Percentiles rank a stretch among this genome's conserved stretches.
Evolutionary conservation across 2,888 invertebrate genomes (phyloP).

Genomic region (Plebejus anna): DNA sequence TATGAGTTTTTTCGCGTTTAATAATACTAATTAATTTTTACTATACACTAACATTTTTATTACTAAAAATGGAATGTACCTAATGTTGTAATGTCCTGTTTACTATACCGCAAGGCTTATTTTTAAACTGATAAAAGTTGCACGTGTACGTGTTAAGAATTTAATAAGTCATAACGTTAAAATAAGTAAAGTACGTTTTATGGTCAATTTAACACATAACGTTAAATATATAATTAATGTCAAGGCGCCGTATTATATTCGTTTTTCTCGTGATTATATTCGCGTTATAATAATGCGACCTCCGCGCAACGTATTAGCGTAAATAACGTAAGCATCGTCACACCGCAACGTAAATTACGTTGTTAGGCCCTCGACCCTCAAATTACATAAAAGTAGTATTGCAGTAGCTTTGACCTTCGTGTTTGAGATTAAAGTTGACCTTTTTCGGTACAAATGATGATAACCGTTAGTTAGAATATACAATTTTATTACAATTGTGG

Average conservation of each 20-base stretch:
- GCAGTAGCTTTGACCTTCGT: background rate
- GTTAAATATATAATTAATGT: slow-evolving; percentile 16
- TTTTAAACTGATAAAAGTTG: background rate
- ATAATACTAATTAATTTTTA: no score
- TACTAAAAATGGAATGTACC: background rate
- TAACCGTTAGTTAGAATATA: background rate
- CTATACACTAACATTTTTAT: no score
- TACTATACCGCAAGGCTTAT: background rate
- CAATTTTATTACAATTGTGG: no score
- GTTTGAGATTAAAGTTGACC: background rate
- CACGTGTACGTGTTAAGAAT: background rate
- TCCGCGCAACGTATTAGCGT: background rate
- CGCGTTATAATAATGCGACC: slow-evolving; percentile 6
- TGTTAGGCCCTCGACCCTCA: background rate
- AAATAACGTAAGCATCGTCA: background rate
- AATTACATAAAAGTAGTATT: background rate
- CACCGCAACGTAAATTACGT: background rate
- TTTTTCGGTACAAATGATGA: background rate
- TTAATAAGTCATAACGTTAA: slow-evolving; percentile 4
- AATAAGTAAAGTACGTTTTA: slow-evolving; percentile 4
- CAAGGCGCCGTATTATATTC: background rate
- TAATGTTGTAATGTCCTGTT: background rate
- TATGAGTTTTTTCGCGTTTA: no score
- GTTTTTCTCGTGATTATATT: slow-evolving; percentile 17
- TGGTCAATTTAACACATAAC: background rate